Conservation (phyloP, 2,113 vertebrate genomes). For the Xenopus borealis region DNA sequence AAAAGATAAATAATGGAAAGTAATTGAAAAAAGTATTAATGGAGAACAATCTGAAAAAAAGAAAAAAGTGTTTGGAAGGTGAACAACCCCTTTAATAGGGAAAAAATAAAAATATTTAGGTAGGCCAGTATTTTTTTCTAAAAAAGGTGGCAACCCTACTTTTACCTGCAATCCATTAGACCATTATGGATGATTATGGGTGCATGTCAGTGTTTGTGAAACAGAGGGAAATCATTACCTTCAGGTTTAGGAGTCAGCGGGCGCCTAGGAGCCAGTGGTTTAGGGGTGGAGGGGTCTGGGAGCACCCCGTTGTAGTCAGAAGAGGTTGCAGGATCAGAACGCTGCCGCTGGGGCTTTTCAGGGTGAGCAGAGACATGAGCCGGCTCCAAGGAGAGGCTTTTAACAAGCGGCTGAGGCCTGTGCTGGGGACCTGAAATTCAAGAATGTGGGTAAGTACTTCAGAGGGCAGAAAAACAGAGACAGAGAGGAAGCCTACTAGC, state of each 20-base stretch:
- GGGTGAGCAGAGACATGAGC: slow-evolving; percentile 28
- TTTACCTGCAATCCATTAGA: too few species aligned
- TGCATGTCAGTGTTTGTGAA: neutral
- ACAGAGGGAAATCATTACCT: slow-evolving; percentile 1
- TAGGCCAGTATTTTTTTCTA: too few species aligned
- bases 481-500: neutral
- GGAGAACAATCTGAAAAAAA: too few species aligned
- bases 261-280: slow-evolving; percentile 26
- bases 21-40: too few species aligned
- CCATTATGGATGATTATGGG: too few species aligned
- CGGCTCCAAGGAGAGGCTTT: slow-evolving; percentile 41
- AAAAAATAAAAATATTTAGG: too few species aligned
- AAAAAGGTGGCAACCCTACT: too few species aligned
- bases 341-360: slow-evolving; percentile 29
- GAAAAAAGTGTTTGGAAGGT: too few species aligned
- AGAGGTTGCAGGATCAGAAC: slow-evolving; percentile 29
- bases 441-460: neutral
- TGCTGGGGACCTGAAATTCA: slow-evolving; percentile 23
- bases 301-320: slow-evolving; percentile 30
- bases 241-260: slow-evolving; percentile 19
- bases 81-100: too few species aligned
- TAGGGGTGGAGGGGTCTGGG: slow-evolving; percentile 15
- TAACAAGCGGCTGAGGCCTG: slow-evolving; percentile 34
- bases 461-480: neutral
- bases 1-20: too few species aligned